Conservation (phyloP, 2,113 vertebrate genomes). For the Odobenus rosmarus region DNA sequence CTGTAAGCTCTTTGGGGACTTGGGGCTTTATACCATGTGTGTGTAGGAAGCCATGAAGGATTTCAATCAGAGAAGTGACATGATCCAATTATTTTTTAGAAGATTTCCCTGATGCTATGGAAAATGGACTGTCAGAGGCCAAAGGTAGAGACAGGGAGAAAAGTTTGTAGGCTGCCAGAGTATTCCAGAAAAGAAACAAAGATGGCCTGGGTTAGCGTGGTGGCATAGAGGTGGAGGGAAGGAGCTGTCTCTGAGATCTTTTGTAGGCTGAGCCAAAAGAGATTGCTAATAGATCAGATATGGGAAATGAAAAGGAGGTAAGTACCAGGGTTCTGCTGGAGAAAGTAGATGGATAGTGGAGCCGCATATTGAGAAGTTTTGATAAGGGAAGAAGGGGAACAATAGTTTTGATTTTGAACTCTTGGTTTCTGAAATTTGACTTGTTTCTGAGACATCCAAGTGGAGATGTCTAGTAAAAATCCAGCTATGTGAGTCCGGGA, state of each 20-base stretch:
- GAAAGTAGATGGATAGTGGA: not conserved
- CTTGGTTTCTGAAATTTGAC: conserved; percentile 19
- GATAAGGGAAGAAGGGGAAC: not conserved
- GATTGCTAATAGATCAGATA: not conserved
- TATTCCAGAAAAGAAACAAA: not conserved
- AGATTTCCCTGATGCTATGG: not conserved
- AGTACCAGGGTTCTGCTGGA: not conserved
- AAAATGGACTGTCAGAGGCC: not conserved
- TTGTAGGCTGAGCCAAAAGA: not conserved
- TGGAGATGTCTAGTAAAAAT: not conserved
- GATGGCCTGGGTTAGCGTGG: not conserved
- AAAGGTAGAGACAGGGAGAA: not conserved
- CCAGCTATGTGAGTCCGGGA: not conserved
- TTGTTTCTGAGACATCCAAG: not conserved
- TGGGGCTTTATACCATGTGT: not conserved
- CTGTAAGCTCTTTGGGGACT: not conserved
- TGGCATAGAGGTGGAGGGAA: not conserved
- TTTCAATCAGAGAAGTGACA: not conserved
- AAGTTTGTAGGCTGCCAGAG: not conserved
- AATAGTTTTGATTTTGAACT: not conserved
- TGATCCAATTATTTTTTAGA: not conserved
- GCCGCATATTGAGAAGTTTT: not conserved
- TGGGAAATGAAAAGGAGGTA: not conserved
- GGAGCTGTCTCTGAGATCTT: not conserved
- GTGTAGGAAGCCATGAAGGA: not conserved